Evolutionary conservation across 2,888 invertebrate genomes (phyloP).

Genomic region (Capitulum mitella): DNA sequence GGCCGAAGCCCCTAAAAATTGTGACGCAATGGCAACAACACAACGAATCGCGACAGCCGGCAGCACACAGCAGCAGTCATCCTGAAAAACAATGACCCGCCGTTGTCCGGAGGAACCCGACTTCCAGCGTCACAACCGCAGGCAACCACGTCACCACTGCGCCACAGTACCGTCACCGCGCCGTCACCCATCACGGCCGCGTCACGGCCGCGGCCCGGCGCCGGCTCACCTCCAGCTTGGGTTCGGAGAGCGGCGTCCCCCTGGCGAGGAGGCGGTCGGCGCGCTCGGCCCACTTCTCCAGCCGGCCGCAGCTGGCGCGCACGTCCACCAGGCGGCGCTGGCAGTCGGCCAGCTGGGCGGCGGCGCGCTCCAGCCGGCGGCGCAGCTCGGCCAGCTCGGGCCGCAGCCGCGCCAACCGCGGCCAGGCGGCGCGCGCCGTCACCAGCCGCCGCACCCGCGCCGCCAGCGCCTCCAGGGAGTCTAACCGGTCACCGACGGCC

Average conservation of each 20-base stretch:
- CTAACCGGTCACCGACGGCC: slow-evolving; percentile 70
- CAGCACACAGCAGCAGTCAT: too few relatives aligned
- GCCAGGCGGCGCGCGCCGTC: slow-evolving; percentile 93
- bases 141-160: too few relatives aligned
- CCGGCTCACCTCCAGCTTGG: not conserved
- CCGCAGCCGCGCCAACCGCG: slow-evolving; percentile 98
- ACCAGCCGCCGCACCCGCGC: slow-evolving; percentile 86
- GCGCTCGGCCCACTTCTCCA: not conserved
- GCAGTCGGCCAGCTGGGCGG: slow-evolving; percentile 61
- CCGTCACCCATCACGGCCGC: too few relatives aligned
- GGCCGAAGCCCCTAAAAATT: too few relatives aligned
- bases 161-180: too few relatives aligned
- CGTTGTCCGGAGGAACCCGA: too few relatives aligned
- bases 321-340: slow-evolving; percentile 89
- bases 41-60: too few relatives aligned
- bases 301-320: slow-evolving; percentile 54
- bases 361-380: slow-evolving; percentile 62
- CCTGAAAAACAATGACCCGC: too few relatives aligned
- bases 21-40: too few relatives aligned
- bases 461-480: slow-evolving; percentile 82
- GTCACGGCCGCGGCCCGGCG: not conserved
- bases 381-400: slow-evolving; percentile 84
- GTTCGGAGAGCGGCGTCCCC: not conserved
- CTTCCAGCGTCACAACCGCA: too few relatives aligned
- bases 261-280: not conserved